These are phyloP conservation scores for Phalloptychus januarius DNA, from an alignment of 2,797 vertebrate species.

Conservation along the genomic window DNA sequence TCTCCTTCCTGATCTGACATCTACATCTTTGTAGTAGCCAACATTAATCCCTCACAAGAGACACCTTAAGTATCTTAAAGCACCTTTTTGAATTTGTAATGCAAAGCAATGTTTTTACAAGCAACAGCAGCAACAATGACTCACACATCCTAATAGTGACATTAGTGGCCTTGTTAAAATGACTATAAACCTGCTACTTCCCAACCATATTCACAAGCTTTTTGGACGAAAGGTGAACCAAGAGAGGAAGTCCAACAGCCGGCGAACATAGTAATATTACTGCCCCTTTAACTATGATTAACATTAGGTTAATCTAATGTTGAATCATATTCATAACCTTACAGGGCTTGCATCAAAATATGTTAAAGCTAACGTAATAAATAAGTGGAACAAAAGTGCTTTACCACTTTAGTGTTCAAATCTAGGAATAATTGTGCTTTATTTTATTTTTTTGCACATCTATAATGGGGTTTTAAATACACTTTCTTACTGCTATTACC, in stretches of 20 bases:
- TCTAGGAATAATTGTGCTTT: neutral
- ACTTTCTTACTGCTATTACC: slow-evolving; percentile 47
- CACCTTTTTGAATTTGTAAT: neutral
- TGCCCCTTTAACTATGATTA: neutral
- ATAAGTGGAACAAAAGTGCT: neutral
- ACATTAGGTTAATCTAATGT: no score
- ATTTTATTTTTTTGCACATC: neutral
- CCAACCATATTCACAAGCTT: neutral
- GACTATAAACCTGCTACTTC: neutral
- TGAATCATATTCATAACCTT: neutral
- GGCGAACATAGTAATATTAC: neutral
- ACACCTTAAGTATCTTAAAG: neutral
- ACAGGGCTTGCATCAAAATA: neutral
- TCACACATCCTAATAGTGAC: neutral
- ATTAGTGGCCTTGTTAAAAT: neutral
- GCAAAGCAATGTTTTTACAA: neutral
- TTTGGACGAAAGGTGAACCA: neutral
- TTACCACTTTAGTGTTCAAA: slow-evolving; percentile 4
- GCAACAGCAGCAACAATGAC: neutral
- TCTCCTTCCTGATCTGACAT: neutral
- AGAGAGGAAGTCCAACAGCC: neutral
- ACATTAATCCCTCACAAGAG: neutral
- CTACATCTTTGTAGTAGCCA: neutral
- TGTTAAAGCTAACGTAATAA: neutral
- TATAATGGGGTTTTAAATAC: slow-evolving; percentile 41